Evolutionary conservation across 2,888 invertebrate species (phyloP).

Genomic region (Priocnemis perturbator): DNA sequence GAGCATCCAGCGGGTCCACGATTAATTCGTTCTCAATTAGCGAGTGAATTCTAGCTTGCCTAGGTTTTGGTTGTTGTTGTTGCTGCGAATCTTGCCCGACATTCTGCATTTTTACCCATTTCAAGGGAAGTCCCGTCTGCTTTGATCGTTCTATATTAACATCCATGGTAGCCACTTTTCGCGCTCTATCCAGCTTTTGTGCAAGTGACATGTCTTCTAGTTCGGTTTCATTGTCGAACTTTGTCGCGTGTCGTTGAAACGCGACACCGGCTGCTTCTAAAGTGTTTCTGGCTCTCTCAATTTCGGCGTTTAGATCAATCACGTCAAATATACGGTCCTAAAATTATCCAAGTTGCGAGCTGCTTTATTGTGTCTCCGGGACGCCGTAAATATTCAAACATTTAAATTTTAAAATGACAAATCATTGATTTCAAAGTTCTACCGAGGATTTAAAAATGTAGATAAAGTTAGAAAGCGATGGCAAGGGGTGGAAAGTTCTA

Average conservation of each 20-base stretch:
- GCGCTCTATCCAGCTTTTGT: conserved; percentile 58
- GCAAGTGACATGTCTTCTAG: conserved; percentile 53
- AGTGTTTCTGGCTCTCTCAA: conserved; percentile 67
- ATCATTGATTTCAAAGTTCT: no score
- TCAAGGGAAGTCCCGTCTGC: conserved; percentile 45
- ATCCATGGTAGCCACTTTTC: conserved; percentile 56
- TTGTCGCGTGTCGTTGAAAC: conserved; percentile 68
- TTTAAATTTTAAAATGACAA: no score
- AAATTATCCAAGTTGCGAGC: not conserved
- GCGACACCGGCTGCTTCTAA: conserved; percentile 65
- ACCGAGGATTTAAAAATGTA: no score
- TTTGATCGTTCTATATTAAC: conserved; percentile 42
- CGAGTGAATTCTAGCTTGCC: conserved; percentile 58
- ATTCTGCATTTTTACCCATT: conserved; percentile 59
- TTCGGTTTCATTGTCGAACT: conserved; percentile 66
- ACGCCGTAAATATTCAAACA: no score
- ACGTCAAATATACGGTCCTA: conserved; percentile 72
- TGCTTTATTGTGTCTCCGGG: no score
- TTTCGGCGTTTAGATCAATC: conserved; percentile 71
- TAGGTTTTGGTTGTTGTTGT: conserved; percentile 24
- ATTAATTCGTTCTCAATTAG: conserved; percentile 54
- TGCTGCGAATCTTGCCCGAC: conserved; percentile 38
- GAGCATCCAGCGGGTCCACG: conserved; percentile 38
- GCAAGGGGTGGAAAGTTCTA: no score
- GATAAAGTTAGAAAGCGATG: no score